Conservation (phyloP, 2,888 invertebrate genomes). For the Sminthurides aquaticus region DNA sequence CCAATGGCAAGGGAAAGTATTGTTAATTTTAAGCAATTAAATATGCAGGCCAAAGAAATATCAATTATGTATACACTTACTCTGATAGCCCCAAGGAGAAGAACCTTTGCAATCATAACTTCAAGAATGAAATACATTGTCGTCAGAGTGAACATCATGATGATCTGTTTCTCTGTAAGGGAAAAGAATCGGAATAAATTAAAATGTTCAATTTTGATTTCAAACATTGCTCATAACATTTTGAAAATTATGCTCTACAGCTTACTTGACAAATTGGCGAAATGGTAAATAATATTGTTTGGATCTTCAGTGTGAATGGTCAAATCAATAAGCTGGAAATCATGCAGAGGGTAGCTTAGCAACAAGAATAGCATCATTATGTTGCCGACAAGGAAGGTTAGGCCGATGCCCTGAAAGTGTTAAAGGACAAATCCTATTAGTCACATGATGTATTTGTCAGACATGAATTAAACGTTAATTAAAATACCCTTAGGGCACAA, state of each 20-base stretch:
- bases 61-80: slow-evolving; percentile 2
- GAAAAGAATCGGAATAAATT: no score
- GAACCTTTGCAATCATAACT: slow-evolving; percentile 11
- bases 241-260: not conserved
- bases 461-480: no score
- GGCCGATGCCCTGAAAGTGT: slow-evolving; percentile 3
- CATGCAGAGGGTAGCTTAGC: slow-evolving; percentile 18
- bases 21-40: no score
- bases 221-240: no score
- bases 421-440: no score
- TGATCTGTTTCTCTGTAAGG: slow-evolving; percentile 16
- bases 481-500: no score
- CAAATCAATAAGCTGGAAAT: slow-evolving; percentile 8
- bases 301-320: slow-evolving; percentile 10
- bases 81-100: slow-evolving; percentile 9
- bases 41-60: no score
- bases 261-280: slow-evolving; percentile 19
- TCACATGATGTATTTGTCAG: no score
- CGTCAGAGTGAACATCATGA: slow-evolving; percentile 13
- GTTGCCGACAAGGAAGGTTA: slow-evolving; percentile 11
- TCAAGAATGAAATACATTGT: slow-evolving; percentile 14
- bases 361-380: slow-evolving; percentile 15
- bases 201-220: no score
- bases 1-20: not conserved
- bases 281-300: slow-evolving; percentile 5